These are phyloP conservation scores for Corythornis cristatus DNA, from an alignment of 2,113 vertebrate species.

Conservation along the genomic window DNA sequence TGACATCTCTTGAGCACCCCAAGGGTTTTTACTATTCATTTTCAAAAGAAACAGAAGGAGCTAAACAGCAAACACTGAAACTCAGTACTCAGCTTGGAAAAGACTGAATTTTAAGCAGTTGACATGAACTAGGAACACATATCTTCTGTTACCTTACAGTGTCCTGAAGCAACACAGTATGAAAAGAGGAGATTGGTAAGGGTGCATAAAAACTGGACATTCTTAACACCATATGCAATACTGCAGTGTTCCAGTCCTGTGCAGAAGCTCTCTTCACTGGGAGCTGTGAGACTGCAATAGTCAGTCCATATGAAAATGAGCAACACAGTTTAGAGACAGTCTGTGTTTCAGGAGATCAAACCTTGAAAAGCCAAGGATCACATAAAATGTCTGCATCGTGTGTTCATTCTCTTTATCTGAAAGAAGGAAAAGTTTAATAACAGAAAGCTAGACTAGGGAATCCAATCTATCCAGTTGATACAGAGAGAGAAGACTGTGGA, in stretches of 20 bases:
- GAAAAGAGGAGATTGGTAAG: background rate
- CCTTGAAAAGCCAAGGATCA: constrained; percentile 11
- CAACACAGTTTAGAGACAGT: background rate
- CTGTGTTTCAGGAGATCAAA: constrained; percentile 9
- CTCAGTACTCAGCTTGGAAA: background rate
- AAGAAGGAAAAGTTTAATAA: constrained; percentile 37
- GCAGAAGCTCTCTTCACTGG: background rate
- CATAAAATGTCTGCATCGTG: background rate
- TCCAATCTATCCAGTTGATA: constrained; percentile 23
- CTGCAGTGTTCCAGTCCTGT: background rate
- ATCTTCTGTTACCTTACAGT: background rate
- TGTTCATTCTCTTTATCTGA: constrained; percentile 13
- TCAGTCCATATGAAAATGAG: background rate
- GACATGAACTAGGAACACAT: background rate
- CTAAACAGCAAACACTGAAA: background rate
- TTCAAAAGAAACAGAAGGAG: background rate
- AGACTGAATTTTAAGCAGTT: background rate
- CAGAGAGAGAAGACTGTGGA: background rate
- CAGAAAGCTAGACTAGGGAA: background rate
- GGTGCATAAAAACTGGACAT: background rate
- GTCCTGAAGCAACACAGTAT: background rate
- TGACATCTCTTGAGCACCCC: background rate
- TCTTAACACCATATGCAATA: background rate
- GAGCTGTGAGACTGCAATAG: background rate
- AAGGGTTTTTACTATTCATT: background rate